Conservation (phyloP, 2,888 invertebrate genomes). For the Netelia fuscicornis region DNA sequence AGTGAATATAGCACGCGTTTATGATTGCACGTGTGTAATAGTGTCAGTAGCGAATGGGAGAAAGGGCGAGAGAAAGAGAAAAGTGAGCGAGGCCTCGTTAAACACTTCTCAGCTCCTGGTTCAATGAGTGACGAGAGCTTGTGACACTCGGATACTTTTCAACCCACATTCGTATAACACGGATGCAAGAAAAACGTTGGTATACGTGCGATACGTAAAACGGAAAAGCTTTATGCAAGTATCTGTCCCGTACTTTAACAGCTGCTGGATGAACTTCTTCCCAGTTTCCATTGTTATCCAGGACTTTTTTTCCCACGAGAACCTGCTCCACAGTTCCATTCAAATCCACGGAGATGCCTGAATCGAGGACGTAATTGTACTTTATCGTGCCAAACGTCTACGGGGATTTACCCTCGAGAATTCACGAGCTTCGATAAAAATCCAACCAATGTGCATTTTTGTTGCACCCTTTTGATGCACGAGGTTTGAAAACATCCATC, state of each 20-base stretch:
- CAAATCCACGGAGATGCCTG: not conserved
- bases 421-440: not conserved
- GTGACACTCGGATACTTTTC: constrained; percentile 57
- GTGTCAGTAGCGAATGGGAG: not conserved
- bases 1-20: constrained; percentile 27
- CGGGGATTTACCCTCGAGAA: not conserved
- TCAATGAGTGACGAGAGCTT: constrained; percentile 77
- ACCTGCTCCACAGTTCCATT: not conserved
- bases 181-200: constrained; percentile 12
- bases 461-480: no score
- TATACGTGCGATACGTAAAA: not conserved
- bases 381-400: not conserved
- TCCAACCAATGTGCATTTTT: no score
- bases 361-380: not conserved
- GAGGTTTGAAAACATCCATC: no score
- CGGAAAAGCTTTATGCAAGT: constrained; percentile 8
- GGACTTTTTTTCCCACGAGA: constrained; percentile 1
- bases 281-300: constrained; percentile 14
- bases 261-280: constrained; percentile 21
- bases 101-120: constrained; percentile 74
- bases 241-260: constrained; percentile 27
- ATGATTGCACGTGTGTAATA: constrained; percentile 7
- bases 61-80: constrained; percentile 6
- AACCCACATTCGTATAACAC: constrained; percentile 25
- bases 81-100: constrained; percentile 71